These are phyloP conservation scores for Apogon hyalosoma DNA, from an alignment of 2,797 vertebrate species.

Conservation along the genomic window DNA sequence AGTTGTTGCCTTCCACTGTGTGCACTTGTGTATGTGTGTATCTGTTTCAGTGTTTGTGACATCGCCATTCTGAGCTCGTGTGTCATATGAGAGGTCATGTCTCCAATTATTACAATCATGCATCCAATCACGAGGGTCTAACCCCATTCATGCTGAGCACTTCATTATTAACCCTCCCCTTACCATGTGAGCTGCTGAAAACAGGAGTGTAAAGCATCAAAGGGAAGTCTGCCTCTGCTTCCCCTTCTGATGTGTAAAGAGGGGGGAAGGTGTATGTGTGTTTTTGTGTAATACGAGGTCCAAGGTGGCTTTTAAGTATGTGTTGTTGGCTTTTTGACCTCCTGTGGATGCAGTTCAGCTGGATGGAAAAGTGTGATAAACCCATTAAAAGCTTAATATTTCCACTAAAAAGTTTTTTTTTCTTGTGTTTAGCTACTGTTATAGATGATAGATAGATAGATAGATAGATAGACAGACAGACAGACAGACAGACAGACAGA, in stretches of 20 bases:
- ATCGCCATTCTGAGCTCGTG: constrained; percentile 30
- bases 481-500: too few species aligned
- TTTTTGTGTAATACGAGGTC: constrained; percentile 54
- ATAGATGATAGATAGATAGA: too few species aligned
- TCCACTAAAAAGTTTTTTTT: neutral
- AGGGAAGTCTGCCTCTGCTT: constrained; percentile 30
- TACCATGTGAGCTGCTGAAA: neutral
- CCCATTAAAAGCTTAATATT: neutral
- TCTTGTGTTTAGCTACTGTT: neutral
- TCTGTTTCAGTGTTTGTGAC: constrained; percentile 19
- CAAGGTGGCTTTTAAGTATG: constrained; percentile 38
- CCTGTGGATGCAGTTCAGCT: constrained; percentile 30
- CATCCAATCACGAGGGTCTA: constrained; percentile 71
- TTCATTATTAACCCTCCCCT: constrained; percentile 57
- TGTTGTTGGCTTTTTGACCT: constrained; percentile 36
- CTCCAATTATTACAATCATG: constrained; percentile 65
- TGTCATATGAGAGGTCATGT: constrained; percentile 76
- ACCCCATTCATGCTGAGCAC: constrained; percentile 55
- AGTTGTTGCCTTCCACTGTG: constrained; percentile 4
- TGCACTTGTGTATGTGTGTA: constrained; percentile 4
- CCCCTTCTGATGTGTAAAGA: constrained; percentile 12
- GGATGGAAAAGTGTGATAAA: constrained; percentile 22
- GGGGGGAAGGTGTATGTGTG: constrained; percentile 14
- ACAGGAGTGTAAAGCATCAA: constrained; percentile 36
- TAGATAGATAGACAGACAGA: too few species aligned